Evolutionary conservation across 2,797 vertebrate species (phyloP).

Genomic region (Macropus fuliginosus): DNA sequence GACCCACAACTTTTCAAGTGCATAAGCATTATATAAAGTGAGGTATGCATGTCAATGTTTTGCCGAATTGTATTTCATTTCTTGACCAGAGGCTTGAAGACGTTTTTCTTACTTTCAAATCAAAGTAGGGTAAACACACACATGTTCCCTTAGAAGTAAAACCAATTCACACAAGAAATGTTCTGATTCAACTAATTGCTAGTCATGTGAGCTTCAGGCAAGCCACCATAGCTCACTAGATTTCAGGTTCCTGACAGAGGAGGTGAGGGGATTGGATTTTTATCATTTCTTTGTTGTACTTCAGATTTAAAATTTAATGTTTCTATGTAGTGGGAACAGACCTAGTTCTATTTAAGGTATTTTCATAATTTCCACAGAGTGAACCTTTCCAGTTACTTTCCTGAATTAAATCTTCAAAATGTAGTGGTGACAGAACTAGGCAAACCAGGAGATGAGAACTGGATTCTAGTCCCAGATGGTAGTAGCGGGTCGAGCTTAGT

Average conservation of each 20-base stretch:
- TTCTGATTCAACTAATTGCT: background rate
- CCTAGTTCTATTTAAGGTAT: background rate
- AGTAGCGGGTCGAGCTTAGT: background rate
- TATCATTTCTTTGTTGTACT: background rate
- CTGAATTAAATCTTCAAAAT: slow-evolving; percentile 54
- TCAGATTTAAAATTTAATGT: background rate
- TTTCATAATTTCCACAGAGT: background rate
- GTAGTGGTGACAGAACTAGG: background rate
- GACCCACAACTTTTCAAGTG: background rate
- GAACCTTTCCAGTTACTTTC: background rate
- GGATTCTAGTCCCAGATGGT: background rate
- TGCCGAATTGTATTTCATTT: background rate
- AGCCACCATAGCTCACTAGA: background rate
- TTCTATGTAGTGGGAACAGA: background rate
- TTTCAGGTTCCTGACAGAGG: background rate
- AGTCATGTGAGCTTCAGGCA: background rate
- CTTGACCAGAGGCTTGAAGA: slow-evolving; percentile 6
- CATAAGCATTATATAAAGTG: background rate
- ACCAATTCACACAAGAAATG: background rate
- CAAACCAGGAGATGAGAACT: background rate
- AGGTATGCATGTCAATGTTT: background rate
- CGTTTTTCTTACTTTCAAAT: slow-evolving; percentile 15
- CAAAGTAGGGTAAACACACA: background rate
- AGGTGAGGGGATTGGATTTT: background rate
- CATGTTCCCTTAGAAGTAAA: slow-evolving; percentile 13